phyloP scores from a whole-genome alignment of 2,888 invertebrate genomes.

The Eudasyphora cyanicolor region DNA sequence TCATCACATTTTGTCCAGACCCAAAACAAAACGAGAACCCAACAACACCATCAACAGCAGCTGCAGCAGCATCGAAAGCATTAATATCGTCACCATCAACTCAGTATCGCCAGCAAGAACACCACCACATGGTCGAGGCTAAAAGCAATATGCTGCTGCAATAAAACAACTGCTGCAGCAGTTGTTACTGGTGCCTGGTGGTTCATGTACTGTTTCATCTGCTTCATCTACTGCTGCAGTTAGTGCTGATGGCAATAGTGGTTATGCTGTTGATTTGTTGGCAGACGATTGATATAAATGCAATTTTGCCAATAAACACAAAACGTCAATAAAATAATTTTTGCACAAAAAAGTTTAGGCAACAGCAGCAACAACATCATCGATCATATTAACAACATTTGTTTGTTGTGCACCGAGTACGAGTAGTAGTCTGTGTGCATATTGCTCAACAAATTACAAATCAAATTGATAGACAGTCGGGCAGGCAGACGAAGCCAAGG shows the following conservation, averaged over 20 bases:
- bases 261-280: slow-evolving; percentile 32
- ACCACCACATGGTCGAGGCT: not conserved
- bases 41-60: not conserved
- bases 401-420: not conserved
- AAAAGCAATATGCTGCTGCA: not conserved
- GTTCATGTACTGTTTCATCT: not conserved
- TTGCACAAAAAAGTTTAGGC: slow-evolving; percentile 15
- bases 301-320: slow-evolving; percentile 55
- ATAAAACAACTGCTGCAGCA: not conserved
- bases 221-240: not conserved
- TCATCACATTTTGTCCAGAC: slow-evolving; percentile 51
- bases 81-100: not conserved
- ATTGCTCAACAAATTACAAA: slow-evolving; percentile 60
- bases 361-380: slow-evolving; percentile 1
- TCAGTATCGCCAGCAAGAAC: not conserved
- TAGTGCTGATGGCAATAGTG: not conserved
- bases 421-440: slow-evolving; percentile 57
- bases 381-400: slow-evolving; percentile 3
- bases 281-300: slow-evolving; percentile 48
- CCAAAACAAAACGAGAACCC: not conserved
- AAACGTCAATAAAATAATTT: slow-evolving; percentile 10
- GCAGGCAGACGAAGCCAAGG: slow-evolving; percentile 27
- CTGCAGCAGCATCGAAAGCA: not conserved
- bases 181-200: not conserved
- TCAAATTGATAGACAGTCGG: slow-evolving; percentile 60